Percentiles rank a stretch among this genome's conserved stretches.
Evolutionary conservation across 2,888 invertebrate species (phyloP).

Genomic region (Cephus nigrinus): DNA sequence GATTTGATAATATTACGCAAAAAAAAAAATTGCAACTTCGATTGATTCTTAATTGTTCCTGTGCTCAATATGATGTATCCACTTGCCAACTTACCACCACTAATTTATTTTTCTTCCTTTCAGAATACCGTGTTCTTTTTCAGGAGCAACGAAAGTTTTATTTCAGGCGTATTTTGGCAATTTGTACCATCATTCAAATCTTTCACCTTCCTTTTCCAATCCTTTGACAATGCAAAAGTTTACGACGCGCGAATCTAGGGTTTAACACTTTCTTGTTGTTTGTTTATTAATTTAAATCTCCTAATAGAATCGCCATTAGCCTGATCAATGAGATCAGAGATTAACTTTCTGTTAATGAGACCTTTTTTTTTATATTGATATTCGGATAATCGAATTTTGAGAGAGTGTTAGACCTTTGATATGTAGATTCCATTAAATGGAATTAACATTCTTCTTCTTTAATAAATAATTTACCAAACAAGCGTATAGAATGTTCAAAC

Average conservation of each 20-base stretch:
- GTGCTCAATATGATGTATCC: conserved; percentile 19
- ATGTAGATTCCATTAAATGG: background rate
- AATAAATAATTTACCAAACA: background rate
- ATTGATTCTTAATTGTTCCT: conserved; percentile 26
- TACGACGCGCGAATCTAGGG: conserved; percentile 36
- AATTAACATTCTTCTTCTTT: background rate
- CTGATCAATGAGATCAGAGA: background rate
- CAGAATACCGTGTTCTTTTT: conserved; percentile 55
- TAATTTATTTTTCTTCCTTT: conserved; percentile 59
- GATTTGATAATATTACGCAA: background rate
- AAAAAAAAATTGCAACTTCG: background rate
- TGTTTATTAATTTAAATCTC: background rate
- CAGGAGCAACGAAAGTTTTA: conserved; percentile 57
- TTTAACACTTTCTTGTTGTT: conserved; percentile 31
- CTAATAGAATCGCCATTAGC: background rate
- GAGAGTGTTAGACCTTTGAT: background rate
- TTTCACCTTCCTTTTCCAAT: background rate
- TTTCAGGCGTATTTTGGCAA: conserved; percentile 61
- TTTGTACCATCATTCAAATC: conserved; percentile 17
- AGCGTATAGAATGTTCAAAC: background rate
- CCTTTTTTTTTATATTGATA: background rate
- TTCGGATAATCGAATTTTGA: background rate
- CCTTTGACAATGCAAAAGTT: conserved; percentile 32
- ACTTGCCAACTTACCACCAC: conserved; percentile 47
- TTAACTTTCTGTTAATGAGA: background rate